A percentile compares a stretch with the other conserved stretches of the same genome.
Conservation (phyloP, 1,140 invertebrate species). For the Drosophila burlai region DNA sequence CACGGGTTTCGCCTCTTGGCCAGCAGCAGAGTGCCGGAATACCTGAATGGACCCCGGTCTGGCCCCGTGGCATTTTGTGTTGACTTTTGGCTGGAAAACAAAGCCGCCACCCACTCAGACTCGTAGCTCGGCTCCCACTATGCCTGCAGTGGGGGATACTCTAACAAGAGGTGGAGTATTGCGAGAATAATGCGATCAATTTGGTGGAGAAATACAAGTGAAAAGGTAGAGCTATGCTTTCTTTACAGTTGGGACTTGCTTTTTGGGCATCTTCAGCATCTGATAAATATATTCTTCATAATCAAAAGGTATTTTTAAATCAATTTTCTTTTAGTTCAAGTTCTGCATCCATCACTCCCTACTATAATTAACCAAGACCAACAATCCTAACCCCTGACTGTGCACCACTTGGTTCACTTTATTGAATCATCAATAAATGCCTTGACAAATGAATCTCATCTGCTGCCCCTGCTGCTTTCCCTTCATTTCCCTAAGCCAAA, state of each 20-base stretch:
- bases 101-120: not conserved
- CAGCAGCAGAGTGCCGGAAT: constrained; percentile 17
- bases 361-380: not conserved
- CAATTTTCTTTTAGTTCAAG: not conserved
- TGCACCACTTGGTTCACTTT: not conserved
- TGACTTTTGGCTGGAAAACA: constrained; percentile 24
- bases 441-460: not conserved
- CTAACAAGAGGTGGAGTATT: constrained; percentile 2
- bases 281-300: not conserved
- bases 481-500: constrained; percentile 7
- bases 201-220: not conserved
- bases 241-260: not conserved
- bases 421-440: constrained; percentile 14
- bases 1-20: constrained; percentile 23
- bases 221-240: not conserved
- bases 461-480: not conserved
- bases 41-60: constrained; percentile 34
- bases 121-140: not conserved
- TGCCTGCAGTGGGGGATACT: constrained; percentile 6
- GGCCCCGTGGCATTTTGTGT: constrained; percentile 21
- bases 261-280: no score
- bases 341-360: no score
- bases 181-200: constrained; percentile 11
- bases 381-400: no score
- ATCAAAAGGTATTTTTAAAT: not conserved